A percentile compares a stretch with the other conserved stretches of the same genome.
Evolutionary conservation across 2,113 vertebrate genomes (phyloP).

Genomic region (Ameiurus melas): DNA sequence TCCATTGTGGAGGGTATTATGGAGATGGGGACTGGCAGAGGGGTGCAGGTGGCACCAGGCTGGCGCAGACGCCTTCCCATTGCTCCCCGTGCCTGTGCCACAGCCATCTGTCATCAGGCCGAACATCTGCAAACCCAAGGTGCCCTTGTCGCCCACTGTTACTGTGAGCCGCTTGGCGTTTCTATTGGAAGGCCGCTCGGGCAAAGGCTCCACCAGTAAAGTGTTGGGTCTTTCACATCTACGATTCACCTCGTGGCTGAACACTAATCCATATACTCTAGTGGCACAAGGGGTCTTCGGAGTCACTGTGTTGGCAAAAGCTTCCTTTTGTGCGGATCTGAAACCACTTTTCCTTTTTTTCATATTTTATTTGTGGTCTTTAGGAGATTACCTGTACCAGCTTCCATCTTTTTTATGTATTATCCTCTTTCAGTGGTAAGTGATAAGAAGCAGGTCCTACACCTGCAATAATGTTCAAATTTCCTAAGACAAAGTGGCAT

Average conservation of each 20-base stretch:
- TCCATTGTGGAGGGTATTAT: constrained; percentile 54
- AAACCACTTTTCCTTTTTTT: not conserved
- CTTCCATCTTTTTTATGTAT: not conserved
- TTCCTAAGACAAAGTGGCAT: constrained; percentile 41
- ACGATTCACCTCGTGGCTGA: constrained; percentile 30
- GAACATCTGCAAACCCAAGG: constrained; percentile 85
- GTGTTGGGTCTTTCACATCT: constrained; percentile 33
- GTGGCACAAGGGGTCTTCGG: not conserved
- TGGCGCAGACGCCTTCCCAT: constrained; percentile 70
- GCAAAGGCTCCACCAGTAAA: constrained; percentile 53
- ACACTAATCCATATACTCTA: constrained; percentile 25
- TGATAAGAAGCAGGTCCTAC: constrained; percentile 2
- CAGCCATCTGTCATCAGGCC: constrained; percentile 78
- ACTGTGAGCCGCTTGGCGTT: constrained; percentile 71
- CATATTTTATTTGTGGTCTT: not conserved
- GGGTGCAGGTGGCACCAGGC: constrained; percentile 70
- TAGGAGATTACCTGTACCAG: not conserved
- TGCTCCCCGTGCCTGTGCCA: constrained; percentile 71
- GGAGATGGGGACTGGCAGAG: constrained; percentile 51
- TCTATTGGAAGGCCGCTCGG: constrained; percentile 67
- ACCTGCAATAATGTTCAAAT: constrained; percentile 29
- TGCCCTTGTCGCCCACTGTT: constrained; percentile 81
- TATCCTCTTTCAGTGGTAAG: not conserved
- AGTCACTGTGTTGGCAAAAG: constrained; percentile 14
- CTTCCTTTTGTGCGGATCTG: constrained; percentile 11